These are phyloP conservation scores for Odontothrips loti DNA, from an alignment of 2,888 invertebrate genomes.

Conservation along the genomic window DNA sequence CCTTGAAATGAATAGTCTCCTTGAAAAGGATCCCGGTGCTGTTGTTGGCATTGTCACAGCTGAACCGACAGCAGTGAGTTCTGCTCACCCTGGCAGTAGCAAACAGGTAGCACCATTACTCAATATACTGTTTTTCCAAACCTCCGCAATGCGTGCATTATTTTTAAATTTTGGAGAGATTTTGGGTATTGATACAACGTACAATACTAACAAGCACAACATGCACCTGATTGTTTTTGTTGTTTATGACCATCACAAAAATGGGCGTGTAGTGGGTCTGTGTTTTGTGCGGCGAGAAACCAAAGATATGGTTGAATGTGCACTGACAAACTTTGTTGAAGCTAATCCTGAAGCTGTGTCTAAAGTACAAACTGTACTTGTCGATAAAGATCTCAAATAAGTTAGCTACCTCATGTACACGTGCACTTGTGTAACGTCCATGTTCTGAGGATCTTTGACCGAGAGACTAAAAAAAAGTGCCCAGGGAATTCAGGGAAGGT, in stretches of 20 bases:
- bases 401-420: not conserved
- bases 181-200: not conserved
- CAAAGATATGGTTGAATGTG: not conserved
- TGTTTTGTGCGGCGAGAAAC: not conserved
- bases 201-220: not conserved
- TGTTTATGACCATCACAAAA: not conserved
- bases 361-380: not conserved
- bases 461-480: not conserved
- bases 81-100: too few species aligned
- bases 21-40: too few species aligned
- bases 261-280: not conserved
- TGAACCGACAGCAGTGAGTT: too few species aligned
- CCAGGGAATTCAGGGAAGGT: not conserved
- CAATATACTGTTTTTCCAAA: not conserved
- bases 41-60: too few species aligned
- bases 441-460: not conserved
- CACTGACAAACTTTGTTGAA: not conserved
- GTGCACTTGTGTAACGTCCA: not conserved
- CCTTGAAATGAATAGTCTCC: too few species aligned
- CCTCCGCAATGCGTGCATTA: not conserved
- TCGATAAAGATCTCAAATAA: not conserved
- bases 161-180: not conserved
- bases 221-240: not conserved
- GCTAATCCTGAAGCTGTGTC: not conserved
- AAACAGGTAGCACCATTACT: not conserved